These are phyloP conservation scores for Hystrix cristata DNA, from an alignment of 2,113 vertebrate species.

Conservation along the genomic window DNA sequence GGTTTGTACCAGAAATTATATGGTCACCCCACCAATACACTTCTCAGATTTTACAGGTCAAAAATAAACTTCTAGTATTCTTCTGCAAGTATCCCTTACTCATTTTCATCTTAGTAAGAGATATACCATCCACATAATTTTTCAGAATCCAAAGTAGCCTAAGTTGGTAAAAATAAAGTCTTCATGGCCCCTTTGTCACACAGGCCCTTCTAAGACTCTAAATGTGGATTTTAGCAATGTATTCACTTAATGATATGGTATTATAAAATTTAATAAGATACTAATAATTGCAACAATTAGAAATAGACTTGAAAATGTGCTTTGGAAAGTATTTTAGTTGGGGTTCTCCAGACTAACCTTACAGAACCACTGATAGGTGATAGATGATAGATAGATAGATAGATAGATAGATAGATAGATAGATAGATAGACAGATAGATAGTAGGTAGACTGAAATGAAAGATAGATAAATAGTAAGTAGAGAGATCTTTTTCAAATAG, in stretches of 20 bases:
- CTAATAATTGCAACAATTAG: conserved; percentile 25
- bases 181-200: not conserved
- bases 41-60: not conserved
- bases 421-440: not conserved
- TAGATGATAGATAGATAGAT: not conserved
- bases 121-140: not conserved
- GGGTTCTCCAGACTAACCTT: not conserved
- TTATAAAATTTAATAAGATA: not conserved
- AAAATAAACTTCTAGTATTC: not conserved
- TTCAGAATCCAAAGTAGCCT: not conserved
- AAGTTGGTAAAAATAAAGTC: not conserved
- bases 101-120: not conserved
- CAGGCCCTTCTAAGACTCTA: not conserved
- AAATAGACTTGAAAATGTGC: conserved; percentile 1
- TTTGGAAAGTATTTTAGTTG: conserved; percentile 24
- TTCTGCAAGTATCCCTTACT: not conserved
- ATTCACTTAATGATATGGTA: not conserved
- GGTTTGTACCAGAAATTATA: conserved; percentile 42
- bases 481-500: not conserved
- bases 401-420: not conserved
- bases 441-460: not conserved
- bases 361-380: not conserved
- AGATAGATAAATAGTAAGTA: not conserved
- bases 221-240: not conserved
- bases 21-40: not conserved